Percentiles rank a stretch among this genome's conserved stretches.
phyloP scores from a whole-genome alignment of 1,140 invertebrate species.

The Coelopa frigida region DNA sequence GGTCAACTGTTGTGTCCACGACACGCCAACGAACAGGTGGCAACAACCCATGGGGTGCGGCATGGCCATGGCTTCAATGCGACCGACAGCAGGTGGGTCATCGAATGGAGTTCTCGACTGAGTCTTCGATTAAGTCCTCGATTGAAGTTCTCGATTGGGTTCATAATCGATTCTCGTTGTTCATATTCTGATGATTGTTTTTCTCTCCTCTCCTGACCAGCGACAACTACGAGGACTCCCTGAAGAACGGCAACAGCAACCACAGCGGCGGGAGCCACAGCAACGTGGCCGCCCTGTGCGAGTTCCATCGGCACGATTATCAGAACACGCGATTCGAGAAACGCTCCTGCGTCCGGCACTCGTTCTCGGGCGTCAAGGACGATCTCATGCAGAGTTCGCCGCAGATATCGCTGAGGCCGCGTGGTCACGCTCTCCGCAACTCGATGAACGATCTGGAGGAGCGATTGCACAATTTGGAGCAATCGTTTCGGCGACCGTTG shows the following conservation, averaged over 20 bases:
- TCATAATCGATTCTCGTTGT: no score
- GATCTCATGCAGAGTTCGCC: slow-evolving; percentile 41
- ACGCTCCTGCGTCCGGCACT: slow-evolving; percentile 35
- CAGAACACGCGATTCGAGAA: slow-evolving; percentile 42
- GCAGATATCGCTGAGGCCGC: slow-evolving; percentile 32
- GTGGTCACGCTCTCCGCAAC: slow-evolving; percentile 36
- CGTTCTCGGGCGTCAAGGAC: slow-evolving; percentile 42
- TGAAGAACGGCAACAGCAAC: slow-evolving; percentile 44
- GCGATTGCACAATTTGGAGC: slow-evolving; percentile 39
- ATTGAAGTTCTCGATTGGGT: no score
- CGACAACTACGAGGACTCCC: slow-evolving; percentile 58
- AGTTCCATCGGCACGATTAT: slow-evolving; percentile 24
- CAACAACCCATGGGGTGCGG: no score
- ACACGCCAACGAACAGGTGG: slow-evolving; percentile 33
- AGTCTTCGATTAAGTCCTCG: no score
- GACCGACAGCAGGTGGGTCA: slow-evolving; percentile 12
- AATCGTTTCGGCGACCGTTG: slow-evolving; percentile 36
- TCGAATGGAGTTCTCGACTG: no score
- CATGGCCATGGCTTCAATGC: background rate
- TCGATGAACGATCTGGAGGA: slow-evolving; percentile 43
- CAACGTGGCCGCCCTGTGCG: no score
- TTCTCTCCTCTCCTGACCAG: slow-evolving; percentile 26
- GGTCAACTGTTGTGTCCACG: slow-evolving; percentile 30
- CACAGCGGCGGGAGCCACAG: slow-evolving; percentile 2
- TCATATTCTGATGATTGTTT: no score